Conservation (phyloP, 2,888 invertebrate genomes). For the Limenitis camilla region DNA sequence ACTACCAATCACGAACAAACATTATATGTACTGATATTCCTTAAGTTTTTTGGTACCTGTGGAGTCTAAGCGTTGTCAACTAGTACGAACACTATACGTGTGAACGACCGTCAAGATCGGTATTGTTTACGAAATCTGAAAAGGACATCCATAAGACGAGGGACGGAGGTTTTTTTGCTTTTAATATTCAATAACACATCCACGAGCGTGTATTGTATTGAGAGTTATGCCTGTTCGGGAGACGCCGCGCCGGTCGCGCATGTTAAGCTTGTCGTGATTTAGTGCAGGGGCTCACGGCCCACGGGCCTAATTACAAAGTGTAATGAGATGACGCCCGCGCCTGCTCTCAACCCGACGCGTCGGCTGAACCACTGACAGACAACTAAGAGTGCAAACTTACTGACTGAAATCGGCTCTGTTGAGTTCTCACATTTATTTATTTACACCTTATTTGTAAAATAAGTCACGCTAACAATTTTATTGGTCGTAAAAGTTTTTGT, state of each 20-base stretch:
- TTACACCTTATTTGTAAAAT: neutral
- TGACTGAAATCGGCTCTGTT: neutral
- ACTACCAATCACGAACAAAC: neutral
- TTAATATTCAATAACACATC: constrained; percentile 62
- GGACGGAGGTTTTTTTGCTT: constrained; percentile 39
- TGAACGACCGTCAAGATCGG: constrained; percentile 31
- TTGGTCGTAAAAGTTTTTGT: too few species aligned
- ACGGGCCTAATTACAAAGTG: constrained; percentile 69
- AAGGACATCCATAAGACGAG: constrained; percentile 38
- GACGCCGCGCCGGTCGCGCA: constrained; percentile 44
- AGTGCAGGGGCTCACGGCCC: constrained; percentile 57
- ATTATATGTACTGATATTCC: too few species aligned
- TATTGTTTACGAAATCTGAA: constrained; percentile 50
- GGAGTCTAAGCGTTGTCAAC: neutral
- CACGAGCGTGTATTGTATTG: constrained; percentile 52
- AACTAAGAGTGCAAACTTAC: neutral
- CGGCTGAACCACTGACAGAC: constrained; percentile 6
- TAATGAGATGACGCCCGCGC: constrained; percentile 51
- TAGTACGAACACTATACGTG: constrained; percentile 15
- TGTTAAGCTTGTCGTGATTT: constrained; percentile 61
- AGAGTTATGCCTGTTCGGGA: constrained; percentile 43
- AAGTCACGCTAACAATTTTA: neutral
- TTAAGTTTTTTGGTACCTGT: too few species aligned
- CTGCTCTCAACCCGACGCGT: constrained; percentile 20
- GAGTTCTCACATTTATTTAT: neutral